Evolutionary conservation across 2,888 invertebrate genomes (phyloP).

Genomic region (Phanerotoma sp.): DNA sequence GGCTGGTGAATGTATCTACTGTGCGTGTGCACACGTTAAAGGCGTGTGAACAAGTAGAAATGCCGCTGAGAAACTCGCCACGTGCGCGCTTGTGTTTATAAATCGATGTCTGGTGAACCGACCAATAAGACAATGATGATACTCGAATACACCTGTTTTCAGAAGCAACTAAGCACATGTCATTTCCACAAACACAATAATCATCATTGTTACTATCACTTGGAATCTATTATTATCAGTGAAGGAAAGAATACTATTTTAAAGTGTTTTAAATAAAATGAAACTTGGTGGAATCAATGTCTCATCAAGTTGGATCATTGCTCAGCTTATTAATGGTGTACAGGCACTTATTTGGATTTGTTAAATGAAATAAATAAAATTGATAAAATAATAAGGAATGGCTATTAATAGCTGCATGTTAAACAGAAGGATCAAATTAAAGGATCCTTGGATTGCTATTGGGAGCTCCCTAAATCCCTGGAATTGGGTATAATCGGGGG

Average conservation of each 20-base stretch:
- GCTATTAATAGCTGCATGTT: not conserved
- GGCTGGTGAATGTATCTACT: not conserved
- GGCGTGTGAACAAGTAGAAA: conserved; percentile 1
- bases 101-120: not conserved
- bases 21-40: not conserved
- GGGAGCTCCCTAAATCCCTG: conserved; percentile 7
- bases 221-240: not conserved
- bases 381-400: not conserved
- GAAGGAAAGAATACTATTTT: not conserved
- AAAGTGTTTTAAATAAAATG: not conserved
- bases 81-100: conserved; percentile 19
- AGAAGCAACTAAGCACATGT: not conserved
- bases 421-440: not conserved
- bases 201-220: not conserved
- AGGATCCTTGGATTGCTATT: not conserved
- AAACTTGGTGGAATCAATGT: conserved; percentile 8
- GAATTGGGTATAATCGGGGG: not conserved
- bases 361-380: conserved; percentile 20
- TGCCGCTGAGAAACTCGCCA: conserved; percentile 7
- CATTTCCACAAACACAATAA: not conserved
- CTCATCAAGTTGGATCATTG: conserved; percentile 10
- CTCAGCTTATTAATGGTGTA: conserved; percentile 1
- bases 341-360: conserved; percentile 22
- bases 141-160: conserved; percentile 6
- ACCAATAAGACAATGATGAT: conserved; percentile 12